These are phyloP conservation scores for Tympanoctomys barrerae DNA, from an alignment of 2,797 vertebrate genomes.

Conservation along the genomic window DNA sequence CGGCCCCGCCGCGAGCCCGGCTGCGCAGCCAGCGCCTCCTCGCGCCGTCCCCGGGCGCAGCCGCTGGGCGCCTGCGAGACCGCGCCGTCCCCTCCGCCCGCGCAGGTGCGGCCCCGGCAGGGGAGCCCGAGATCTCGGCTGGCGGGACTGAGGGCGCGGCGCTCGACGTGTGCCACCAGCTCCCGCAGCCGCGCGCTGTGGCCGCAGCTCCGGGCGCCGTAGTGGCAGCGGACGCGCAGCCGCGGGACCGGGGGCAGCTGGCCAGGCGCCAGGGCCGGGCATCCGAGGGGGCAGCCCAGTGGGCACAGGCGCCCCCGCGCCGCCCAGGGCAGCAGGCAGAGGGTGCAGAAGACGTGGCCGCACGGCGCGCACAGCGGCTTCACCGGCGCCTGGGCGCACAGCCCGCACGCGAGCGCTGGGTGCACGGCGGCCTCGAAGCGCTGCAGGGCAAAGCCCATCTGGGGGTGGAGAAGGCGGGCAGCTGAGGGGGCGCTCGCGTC, in stretches of 20 bases:
- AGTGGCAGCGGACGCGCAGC: conserved; percentile 95
- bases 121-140: conserved; percentile 87
- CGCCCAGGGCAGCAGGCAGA: conserved; percentile 96
- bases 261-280: conserved; percentile 82
- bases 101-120: conserved; percentile 87
- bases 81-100: conserved; percentile 36
- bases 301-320: conserved; percentile 95
- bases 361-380: conserved; percentile 96
- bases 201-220: conserved; percentile 92
- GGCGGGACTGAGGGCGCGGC: conserved; percentile 92
- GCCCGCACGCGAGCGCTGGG: conserved; percentile 94
- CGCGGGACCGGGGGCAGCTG: conserved; percentile 95
- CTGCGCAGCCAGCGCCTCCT: conserved; percentile 92
- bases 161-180: conserved; percentile 93
- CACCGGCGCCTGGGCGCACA: conserved; percentile 95
- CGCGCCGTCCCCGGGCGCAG: conserved; percentile 87
- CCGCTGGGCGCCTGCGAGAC: conserved; percentile 87
- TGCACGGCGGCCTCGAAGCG: conserved; percentile 95
- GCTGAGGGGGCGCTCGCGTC: too few species aligned
- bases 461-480: conserved; percentile 45
- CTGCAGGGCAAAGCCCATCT: conserved; percentile 97
- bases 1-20: conserved; percentile 93
- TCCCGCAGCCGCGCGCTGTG: conserved; percentile 92
- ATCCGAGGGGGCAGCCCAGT: conserved; percentile 86
- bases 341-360: conserved; percentile 97